Conservation (phyloP, 2,888 invertebrate species). For the Bugulina stolonifera region DNA sequence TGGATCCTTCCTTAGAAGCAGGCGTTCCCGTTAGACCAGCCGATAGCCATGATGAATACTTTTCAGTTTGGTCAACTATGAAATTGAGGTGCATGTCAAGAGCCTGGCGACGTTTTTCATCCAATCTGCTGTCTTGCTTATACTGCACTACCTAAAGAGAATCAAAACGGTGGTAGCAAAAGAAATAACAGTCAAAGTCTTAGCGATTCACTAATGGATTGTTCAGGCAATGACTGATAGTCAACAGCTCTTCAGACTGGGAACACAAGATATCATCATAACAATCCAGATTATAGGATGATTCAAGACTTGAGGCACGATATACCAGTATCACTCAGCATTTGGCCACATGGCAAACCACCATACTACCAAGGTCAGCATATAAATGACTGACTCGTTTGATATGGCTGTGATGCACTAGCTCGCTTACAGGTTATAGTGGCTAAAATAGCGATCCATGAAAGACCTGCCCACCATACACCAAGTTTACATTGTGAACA, state of each 20-base stretch:
- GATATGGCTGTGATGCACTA: background rate
- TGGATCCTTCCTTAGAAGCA: background rate
- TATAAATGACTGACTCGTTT: background rate
- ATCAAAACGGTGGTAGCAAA: background rate
- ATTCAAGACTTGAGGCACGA: too few relatives aligned
- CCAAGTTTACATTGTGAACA: background rate
- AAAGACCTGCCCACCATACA: too few relatives aligned
- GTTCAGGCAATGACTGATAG: too few relatives aligned
- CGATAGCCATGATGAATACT: constrained; percentile 66
- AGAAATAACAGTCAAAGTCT: too few relatives aligned
- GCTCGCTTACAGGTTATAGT: too few relatives aligned
- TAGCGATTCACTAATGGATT: too few relatives aligned
- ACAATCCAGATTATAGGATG: too few relatives aligned
- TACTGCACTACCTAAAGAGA: constrained; percentile 76
- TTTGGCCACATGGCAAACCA: too few relatives aligned
- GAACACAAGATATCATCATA: background rate
- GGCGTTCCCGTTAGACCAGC: constrained; percentile 41
- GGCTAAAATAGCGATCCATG: too few relatives aligned
- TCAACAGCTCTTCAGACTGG: constrained; percentile 3
- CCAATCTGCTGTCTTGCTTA: constrained; percentile 83
- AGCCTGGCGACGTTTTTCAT: constrained; percentile 88
- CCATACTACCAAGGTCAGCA: too few relatives aligned
- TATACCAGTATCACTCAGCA: too few relatives aligned
- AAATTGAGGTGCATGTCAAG: constrained; percentile 93
- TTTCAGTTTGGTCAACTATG: constrained; percentile 96